Evolutionary conservation across 2,797 vertebrate genomes (phyloP), one percentile per base, ranked within the genome.

Genomic region (Myotis daubentonii): DNA sequence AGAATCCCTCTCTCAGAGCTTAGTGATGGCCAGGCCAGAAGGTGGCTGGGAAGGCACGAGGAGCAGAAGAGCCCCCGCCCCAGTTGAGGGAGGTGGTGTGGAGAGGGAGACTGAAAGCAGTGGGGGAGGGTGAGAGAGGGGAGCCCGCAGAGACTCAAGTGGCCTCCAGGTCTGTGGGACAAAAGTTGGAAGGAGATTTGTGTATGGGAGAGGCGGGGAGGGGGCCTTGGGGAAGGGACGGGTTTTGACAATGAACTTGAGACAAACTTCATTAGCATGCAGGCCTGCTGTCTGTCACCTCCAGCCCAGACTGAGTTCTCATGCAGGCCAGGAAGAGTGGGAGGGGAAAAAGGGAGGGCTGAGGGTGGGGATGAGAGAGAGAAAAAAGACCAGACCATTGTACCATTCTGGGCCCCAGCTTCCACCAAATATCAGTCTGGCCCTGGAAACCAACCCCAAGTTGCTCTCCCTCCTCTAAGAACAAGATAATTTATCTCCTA

Each of bases 231-330:
- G 89, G 91, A 93, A 86, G 89, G 89, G 95, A 33, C 91, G 87
- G 72, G 36, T 13, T 78, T 98, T 98, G 98, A 98, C 99, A 98
- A 99, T 99, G 98, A 99, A 99, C 98, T 98, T 98, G 98, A 98
- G 98, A 98, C 98, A 98, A 87, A 97, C 98, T 98, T 97, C 98
- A 98, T 98, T 98, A 98, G 98, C 98, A 98, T 98, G 98, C 98
- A 98, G 98, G 97, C 98, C 96, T 98, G 98, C 98, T 98, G 97
- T 97, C 97, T 98, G 98, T 98, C 98, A 98, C 97, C 96, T 98
- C 98, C 97, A 94, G 98, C 98, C 98, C 96, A 95, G 97, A 89
- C 97, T 89, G 98, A 98, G 98, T 99, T 99, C 98, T 98, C 99
- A 99, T 98, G 98, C 98, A 97, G 97, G 95, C 97, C 96, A 72